Conservation (phyloP, 2,113 vertebrate genomes). For the Rana temporaria region DNA sequence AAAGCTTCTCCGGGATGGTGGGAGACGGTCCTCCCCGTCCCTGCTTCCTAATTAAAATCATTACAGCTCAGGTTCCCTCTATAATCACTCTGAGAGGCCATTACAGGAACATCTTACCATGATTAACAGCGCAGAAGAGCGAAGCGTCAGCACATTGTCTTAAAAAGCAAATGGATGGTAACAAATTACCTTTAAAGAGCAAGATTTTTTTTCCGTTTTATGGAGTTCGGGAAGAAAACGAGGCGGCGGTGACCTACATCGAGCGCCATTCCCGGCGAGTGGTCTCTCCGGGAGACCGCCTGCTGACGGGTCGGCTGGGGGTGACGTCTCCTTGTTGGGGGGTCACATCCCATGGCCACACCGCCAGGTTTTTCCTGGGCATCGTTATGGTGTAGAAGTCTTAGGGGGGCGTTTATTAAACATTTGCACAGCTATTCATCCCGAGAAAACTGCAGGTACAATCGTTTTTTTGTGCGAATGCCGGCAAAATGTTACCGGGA, state of each 20-base stretch:
- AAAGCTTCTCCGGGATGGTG: slow-evolving; percentile 3
- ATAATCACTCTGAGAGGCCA: slow-evolving; percentile 38
- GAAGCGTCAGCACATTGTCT: slow-evolving; percentile 44
- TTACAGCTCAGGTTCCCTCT: slow-evolving; percentile 16
- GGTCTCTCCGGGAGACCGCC: no score
- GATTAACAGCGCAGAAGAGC: slow-evolving; percentile 44
- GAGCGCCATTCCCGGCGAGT: background rate
- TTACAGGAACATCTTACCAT: slow-evolving; percentile 37
- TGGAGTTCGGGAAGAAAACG: slow-evolving; percentile 12
- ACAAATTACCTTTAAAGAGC: slow-evolving; percentile 34
- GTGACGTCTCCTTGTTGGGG: no score
- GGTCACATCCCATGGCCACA: no score
- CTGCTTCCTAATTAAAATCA: slow-evolving; percentile 39
- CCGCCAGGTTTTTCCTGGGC: no score
- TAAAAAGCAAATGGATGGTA: slow-evolving; percentile 28
- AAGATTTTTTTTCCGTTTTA: slow-evolving; percentile 6
- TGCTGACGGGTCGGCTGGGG: no score
- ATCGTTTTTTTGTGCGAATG: no score
- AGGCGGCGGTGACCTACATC: background rate
- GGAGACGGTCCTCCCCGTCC: slow-evolving; percentile 3
- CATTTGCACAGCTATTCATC: no score
- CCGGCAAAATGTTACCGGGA: no score
- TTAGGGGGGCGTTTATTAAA: no score
- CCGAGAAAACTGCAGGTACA: no score
- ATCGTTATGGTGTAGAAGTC: no score